phyloP scores from a whole-genome alignment of 2,797 vertebrate species.

The Psittacula derbiana region DNA sequence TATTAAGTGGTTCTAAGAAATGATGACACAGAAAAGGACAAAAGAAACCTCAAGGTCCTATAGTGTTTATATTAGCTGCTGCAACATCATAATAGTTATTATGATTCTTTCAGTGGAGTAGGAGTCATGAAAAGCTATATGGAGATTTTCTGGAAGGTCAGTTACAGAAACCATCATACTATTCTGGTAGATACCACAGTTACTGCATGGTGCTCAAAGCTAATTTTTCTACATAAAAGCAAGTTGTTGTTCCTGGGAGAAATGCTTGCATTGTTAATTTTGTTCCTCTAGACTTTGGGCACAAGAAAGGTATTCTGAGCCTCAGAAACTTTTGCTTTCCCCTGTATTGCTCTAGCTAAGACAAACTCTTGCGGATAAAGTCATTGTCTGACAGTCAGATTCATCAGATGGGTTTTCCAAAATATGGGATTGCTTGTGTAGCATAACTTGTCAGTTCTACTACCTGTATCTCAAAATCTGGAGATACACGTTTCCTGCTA shows the following conservation, averaged over 20 bases:
- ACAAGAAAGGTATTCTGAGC: neutral
- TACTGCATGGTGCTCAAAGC: neutral
- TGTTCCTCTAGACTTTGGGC: neutral
- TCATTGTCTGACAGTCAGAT: neutral
- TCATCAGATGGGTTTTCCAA: neutral
- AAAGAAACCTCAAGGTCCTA: neutral
- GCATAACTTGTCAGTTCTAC: neutral
- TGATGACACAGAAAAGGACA: neutral
- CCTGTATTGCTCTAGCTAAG: neutral
- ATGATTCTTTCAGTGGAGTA: neutral
- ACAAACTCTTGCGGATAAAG: neutral
- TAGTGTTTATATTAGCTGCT: neutral
- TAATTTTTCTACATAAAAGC: neutral
- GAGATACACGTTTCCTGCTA: neutral
- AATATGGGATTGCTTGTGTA: fast-evolving
- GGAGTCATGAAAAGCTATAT: neutral
- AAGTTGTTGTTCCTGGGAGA: neutral
- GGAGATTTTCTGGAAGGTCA: neutral
- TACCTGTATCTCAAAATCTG: neutral
- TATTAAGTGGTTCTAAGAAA: neutral
- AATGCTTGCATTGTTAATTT: neutral
- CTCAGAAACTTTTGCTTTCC: neutral
- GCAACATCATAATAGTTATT: neutral
- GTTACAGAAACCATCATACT: neutral
- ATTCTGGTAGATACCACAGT: neutral